A percentile compares a stretch with the other conserved stretches of the same genome.
Conservation (phyloP, 2,797 vertebrate species). For the Chiropotes sagulatus region DNA sequence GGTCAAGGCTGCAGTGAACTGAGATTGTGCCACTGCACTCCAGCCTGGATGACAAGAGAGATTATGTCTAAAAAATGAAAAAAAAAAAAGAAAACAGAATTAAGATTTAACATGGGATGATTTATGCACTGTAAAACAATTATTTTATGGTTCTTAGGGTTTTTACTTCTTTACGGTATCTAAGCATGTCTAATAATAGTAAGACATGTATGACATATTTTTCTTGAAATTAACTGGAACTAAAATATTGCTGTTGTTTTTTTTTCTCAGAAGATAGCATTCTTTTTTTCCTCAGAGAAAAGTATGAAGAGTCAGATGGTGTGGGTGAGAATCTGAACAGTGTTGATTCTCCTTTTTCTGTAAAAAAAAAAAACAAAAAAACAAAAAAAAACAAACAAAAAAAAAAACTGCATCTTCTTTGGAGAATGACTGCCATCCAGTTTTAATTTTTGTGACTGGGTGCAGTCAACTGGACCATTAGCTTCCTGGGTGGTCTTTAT, state of each 20-base stretch:
- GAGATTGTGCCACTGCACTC: neutral
- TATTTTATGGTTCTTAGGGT: neutral
- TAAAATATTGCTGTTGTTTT: neutral
- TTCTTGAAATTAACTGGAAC: slow-evolving; percentile 14
- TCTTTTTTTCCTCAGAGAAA: neutral
- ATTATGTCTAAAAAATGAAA: neutral
- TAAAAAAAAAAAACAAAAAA: neutral
- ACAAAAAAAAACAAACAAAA: too few species aligned
- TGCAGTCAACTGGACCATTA: neutral
- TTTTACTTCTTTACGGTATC: neutral
- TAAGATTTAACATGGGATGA: neutral
- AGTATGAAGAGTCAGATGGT: neutral
- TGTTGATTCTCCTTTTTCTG: neutral
- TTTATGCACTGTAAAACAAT: neutral
- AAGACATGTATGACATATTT: neutral
- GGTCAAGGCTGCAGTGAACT: neutral
- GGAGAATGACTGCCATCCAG: neutral
- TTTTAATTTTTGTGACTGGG: neutral
- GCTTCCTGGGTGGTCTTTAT: fast-evolving
- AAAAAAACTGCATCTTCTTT: neutral
- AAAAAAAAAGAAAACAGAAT: neutral
- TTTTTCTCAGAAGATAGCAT: neutral
- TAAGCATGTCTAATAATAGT: neutral
- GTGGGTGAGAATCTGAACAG: neutral
- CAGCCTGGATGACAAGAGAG: neutral